Evolutionary conservation across 2,113 vertebrate species (phyloP), one percentile per base, ranked within the genome.

Genomic region (Calyptomena viridis): DNA sequence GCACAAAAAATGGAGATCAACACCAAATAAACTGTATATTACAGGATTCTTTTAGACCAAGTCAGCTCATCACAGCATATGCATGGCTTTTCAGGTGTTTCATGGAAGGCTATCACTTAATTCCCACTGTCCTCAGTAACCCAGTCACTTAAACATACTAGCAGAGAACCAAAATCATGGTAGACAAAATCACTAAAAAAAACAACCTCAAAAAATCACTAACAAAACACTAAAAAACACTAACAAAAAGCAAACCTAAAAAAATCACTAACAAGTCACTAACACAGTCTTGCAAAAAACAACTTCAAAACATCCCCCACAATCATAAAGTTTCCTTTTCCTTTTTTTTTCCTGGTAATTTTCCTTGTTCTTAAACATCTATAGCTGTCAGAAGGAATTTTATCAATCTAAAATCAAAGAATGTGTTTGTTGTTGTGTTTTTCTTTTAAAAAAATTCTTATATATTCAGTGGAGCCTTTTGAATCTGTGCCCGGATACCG

Each of bases 401-500:
- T 90, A 93, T 63, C 56, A 71, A 86, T 20, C 53, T 75, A 64
- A 88, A 94, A 86, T 52, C 84, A 95, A 96, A 56, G 42, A 88
- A 80, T 33, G 49, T 50, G 76, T 78, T 92, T 90, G 76, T 81
- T 95, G 80, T 55, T 88, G 50, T 86, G 80, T 42, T 87, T 94
- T 88, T 40, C 74, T 71, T 81, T 11, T 22, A 4, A 56, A 30
- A 35, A 67, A 56, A 25, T 13, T 21, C 69, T 64, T 49, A 37
- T 28, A 56, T 53, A 86, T 53, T 62, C 73, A 81, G 60, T 5
- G 8, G 69, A 89, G 76, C 66, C 90, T 96, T 96, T 95, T 96
- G 90, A 92, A 87, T 92, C 76, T 35, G 40, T 75, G 96, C 94
- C 95, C 90, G 84, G 93, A 87, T 87, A 89, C 60, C 49, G 33